Conservation (phyloP, 2,113 vertebrate genomes). For the Rhinolophus sinicus region DNA sequence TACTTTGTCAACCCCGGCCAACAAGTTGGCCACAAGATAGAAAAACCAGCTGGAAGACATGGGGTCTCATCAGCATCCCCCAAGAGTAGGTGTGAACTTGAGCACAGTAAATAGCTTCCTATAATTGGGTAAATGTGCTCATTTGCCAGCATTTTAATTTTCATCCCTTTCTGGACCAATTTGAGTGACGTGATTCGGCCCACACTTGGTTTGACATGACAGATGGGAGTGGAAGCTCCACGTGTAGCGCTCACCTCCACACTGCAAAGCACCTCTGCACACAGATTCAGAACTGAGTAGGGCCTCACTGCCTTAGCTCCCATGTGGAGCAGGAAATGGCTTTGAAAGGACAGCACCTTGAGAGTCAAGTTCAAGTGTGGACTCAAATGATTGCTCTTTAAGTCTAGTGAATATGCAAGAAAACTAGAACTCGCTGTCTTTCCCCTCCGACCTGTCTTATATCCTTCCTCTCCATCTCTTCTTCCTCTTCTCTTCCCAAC, state of each 20-base stretch:
- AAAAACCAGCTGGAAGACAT: background rate
- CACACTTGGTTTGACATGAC: background rate
- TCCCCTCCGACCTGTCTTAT: background rate
- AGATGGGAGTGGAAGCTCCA: background rate
- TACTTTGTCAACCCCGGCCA: background rate
- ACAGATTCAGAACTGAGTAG: background rate
- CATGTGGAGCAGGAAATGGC: background rate
- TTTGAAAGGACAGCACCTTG: background rate
- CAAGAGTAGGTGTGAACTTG: background rate
- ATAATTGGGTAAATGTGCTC: background rate
- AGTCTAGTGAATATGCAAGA: background rate
- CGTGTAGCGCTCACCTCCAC: background rate
- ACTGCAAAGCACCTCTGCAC: background rate
- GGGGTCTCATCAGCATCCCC: slow-evolving; percentile 7
- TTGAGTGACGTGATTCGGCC: slow-evolving; percentile 14
- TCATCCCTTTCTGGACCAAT: background rate
- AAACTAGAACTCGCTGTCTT: background rate
- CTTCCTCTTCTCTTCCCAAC: background rate
- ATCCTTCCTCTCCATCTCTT: background rate
- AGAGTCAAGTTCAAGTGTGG: background rate
- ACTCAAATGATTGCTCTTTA: background rate
- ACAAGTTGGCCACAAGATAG: background rate
- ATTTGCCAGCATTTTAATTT: slow-evolving; percentile 51
- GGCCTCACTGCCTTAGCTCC: background rate
- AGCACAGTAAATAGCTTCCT: slow-evolving; percentile 16